These are phyloP conservation scores for Thermophis baileyi DNA, from an alignment of 2,113 vertebrate species.

Conservation along the genomic window DNA sequence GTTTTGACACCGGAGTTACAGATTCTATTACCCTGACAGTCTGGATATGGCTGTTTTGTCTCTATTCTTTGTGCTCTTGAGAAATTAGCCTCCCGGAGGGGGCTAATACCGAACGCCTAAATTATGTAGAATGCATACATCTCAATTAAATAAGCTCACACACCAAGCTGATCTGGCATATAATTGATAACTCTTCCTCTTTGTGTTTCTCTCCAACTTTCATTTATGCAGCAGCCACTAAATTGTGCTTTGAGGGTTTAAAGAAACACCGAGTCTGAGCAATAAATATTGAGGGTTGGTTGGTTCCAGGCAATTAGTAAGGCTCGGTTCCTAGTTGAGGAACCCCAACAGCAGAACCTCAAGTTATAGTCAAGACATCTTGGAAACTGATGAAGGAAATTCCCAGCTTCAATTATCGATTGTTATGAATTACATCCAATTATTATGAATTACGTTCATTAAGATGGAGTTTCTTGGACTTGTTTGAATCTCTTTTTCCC, in stretches of 20 bases:
- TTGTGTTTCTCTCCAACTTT: neutral
- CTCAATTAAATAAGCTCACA: constrained; percentile 24
- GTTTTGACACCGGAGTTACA: neutral
- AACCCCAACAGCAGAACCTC: neutral
- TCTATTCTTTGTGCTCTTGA: neutral
- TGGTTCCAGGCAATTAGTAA: neutral
- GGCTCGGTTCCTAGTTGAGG: neutral
- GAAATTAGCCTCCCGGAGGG: neutral
- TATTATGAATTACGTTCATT: neutral
- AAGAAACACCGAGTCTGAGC: neutral
- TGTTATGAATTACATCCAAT: neutral
- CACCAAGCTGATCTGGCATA: neutral
- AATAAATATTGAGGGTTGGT: too few species aligned
- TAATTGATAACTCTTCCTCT: neutral
- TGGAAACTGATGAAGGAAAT: neutral
- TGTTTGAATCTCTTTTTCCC: neutral
- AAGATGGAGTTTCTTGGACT: neutral
- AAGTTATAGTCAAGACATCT: neutral
- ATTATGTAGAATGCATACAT: constrained; percentile 23
- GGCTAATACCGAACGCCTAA: neutral
- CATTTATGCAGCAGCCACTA: neutral
- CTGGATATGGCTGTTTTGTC: neutral
- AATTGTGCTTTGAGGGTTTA: neutral
- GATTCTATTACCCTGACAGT: neutral
- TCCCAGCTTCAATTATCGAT: neutral